Conservation (phyloP, 2,113 vertebrate species). For the Podarcis raffonei region DNA sequence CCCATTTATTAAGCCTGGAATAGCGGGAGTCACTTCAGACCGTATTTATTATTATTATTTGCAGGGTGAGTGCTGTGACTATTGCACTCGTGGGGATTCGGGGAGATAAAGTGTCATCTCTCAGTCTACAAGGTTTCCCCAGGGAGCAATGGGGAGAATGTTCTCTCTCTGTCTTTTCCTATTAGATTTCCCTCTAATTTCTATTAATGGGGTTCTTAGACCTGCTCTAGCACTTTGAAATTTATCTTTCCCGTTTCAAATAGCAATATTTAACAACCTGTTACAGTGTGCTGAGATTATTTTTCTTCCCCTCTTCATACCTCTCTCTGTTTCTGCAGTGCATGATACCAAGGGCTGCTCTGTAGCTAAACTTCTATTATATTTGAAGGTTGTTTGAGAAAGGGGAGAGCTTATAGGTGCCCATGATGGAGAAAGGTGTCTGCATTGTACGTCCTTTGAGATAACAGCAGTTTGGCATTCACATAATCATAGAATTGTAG, state of each 20-base stretch:
- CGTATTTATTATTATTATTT: constrained; percentile 83
- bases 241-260: constrained; percentile 68
- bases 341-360: constrained; percentile 32
- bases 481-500: no score
- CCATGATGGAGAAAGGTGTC: constrained; percentile 13
- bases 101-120: constrained; percentile 65
- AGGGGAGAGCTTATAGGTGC: background rate
- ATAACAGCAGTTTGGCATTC: background rate
- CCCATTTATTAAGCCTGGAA: constrained; percentile 82
- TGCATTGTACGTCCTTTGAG: background rate
- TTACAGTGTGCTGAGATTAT: constrained; percentile 56
- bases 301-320: constrained; percentile 41
- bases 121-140: constrained; percentile 60
- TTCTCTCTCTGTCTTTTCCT: constrained; percentile 63
- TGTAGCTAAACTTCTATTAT: constrained; percentile 39
- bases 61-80: constrained; percentile 77
- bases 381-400: background rate
- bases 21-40: constrained; percentile 78
- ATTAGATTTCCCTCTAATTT: constrained; percentile 60
- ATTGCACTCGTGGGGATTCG: constrained; percentile 55
- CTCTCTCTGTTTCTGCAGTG: background rate
- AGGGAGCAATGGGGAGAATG: constrained; percentile 61
- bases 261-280: constrained; percentile 71
- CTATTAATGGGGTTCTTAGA: constrained; percentile 72
- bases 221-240: constrained; percentile 59